These are phyloP conservation scores for Armadillidium nasatum DNA, from an alignment of 1,140 invertebrate species.

Conservation along the genomic window DNA sequence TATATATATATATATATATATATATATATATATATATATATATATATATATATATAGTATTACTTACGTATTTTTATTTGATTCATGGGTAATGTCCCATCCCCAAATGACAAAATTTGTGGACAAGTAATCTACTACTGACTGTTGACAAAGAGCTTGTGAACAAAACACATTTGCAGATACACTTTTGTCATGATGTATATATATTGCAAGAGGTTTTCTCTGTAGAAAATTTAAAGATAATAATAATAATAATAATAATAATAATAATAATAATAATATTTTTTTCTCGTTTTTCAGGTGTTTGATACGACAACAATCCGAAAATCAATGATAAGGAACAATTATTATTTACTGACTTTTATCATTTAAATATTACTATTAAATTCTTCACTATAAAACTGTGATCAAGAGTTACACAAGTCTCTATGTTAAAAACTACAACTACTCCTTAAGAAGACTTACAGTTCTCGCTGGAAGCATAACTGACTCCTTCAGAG, in stretches of 20 bases:
- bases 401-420: too few species aligned
- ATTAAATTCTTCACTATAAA: too few species aligned
- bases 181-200: constrained; percentile 90
- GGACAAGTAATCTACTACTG: constrained; percentile 76
- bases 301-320: too few species aligned
- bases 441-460: constrained; percentile 35
- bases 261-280: constrained; percentile 8
- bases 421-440: too few species aligned
- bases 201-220: constrained; percentile 83
- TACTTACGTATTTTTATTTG: constrained; percentile 71
- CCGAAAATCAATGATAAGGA: too few species aligned
- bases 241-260: constrained; percentile 6
- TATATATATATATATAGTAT: too few species aligned
- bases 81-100: constrained; percentile 86
- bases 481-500: constrained; percentile 70
- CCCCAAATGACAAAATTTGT: constrained; percentile 88
- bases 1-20: not conserved
- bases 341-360: too few species aligned
- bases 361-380: too few species aligned
- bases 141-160: constrained; percentile 82
- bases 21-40: not conserved
- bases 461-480: constrained; percentile 81
- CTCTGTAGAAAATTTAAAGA: constrained; percentile 60
- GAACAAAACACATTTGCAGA: constrained; percentile 94
- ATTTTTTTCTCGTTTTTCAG: constrained; percentile 18